These are phyloP conservation scores for Macropodus opercularis DNA, from an alignment of 2,797 vertebrate genomes.

Conservation along the genomic window DNA sequence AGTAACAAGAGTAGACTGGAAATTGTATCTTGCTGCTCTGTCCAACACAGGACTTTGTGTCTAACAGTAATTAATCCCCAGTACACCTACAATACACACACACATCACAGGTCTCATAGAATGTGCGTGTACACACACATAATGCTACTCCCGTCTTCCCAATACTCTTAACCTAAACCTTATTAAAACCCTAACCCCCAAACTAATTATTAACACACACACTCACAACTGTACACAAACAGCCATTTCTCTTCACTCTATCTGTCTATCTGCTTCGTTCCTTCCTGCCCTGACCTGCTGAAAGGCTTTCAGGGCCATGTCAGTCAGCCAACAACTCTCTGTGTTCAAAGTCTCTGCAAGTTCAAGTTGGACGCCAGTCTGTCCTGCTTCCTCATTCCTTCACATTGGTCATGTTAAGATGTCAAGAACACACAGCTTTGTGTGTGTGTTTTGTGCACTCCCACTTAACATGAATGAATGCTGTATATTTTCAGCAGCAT, in stretches of 20 bases:
- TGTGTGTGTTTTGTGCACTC: neutral
- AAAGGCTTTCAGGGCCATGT: constrained; percentile 40
- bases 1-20: constrained; percentile 1
- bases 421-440: neutral
- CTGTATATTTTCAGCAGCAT: neutral
- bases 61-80: constrained; percentile 21
- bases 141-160: too few species aligned
- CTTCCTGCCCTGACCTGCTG: constrained; percentile 46
- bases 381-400: constrained; percentile 19
- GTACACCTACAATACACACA: neutral
- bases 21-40: constrained; percentile 4
- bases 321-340: constrained; percentile 38
- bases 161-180: neutral
- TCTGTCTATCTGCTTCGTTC: constrained; percentile 21
- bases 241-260: constrained; percentile 42
- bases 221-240: constrained; percentile 1
- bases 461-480: neutral
- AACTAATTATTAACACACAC: neutral
- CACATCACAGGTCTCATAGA: too few species aligned
- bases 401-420: constrained; percentile 19
- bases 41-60: constrained; percentile 40
- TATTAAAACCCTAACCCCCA: neutral
- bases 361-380: constrained; percentile 29
- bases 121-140: too few species aligned
- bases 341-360: constrained; percentile 18